These are phyloP conservation scores for Thunnus albacares DNA, from an alignment of 2,797 vertebrate species.

Conservation along the genomic window DNA sequence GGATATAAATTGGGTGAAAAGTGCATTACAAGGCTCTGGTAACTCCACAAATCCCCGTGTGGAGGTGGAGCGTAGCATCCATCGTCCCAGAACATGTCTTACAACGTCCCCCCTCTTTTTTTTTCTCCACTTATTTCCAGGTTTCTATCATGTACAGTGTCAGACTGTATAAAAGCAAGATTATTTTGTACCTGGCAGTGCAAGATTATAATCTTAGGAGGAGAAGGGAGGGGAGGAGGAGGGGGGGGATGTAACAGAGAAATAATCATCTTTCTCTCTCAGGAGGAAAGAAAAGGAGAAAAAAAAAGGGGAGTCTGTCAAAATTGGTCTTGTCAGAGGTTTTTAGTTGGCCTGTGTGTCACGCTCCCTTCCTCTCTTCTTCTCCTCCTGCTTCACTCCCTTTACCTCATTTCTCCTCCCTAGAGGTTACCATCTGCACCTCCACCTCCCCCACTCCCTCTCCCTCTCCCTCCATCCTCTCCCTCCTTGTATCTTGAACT, in stretches of 20 bases:
- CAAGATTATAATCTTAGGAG: slow-evolving; percentile 29
- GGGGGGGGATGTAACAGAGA: slow-evolving; percentile 9
- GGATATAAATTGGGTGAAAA: slow-evolving; percentile 70
- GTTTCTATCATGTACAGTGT: slow-evolving; percentile 38
- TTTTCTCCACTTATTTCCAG: slow-evolving; percentile 20
- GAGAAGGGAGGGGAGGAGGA: no score
- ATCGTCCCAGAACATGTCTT: slow-evolving; percentile 44
- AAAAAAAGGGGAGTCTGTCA: slow-evolving; percentile 53
- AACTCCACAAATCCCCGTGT: slow-evolving; percentile 49
- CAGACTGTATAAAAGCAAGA: slow-evolving; percentile 16
- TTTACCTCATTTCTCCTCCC: slow-evolving; percentile 70
- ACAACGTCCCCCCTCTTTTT: slow-evolving; percentile 29
- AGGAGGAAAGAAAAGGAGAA: slow-evolving; percentile 24
- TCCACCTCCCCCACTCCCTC: not conserved
- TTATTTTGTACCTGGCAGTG: slow-evolving; percentile 56
- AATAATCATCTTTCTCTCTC: slow-evolving; percentile 43
- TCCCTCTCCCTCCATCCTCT: slow-evolving; percentile 1
- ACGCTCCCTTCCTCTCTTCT: slow-evolving; percentile 63
- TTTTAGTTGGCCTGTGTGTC: slow-evolving; percentile 68
- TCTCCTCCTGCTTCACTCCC: slow-evolving; percentile 59
- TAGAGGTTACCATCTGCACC: slow-evolving; percentile 69
- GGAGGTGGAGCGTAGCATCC: slow-evolving; percentile 40
- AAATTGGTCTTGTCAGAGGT: slow-evolving; percentile 54
- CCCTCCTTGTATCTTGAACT: slow-evolving; percentile 16
- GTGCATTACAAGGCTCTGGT: slow-evolving; percentile 53